A percentile compares a stretch with the other conserved stretches of the same genome.
Evolutionary conservation across 2,888 invertebrate species (phyloP).

Genomic region (Cactoblastis cactorum): DNA sequence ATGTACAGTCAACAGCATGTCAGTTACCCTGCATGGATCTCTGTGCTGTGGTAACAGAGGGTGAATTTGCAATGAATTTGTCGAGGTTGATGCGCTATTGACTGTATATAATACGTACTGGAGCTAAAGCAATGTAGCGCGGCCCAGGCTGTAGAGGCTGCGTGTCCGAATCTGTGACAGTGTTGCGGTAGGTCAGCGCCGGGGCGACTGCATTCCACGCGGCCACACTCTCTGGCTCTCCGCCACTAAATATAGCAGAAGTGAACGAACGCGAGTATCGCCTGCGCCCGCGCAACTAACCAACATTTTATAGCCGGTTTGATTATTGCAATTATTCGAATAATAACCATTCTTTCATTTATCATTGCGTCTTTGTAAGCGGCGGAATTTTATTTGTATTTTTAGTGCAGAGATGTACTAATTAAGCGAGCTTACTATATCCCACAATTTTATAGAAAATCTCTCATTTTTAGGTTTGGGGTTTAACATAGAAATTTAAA

Average conservation of each 20-base stretch:
- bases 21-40: neutral
- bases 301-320: neutral
- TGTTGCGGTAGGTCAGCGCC: conserved; percentile 66
- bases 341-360: neutral
- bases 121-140: neutral
- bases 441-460: no score
- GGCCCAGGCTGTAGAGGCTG: conserved; percentile 36
- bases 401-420: no score
- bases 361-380: neutral
- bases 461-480: no score
- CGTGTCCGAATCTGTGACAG: conserved; percentile 66
- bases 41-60: no score
- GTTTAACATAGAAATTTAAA: no score
- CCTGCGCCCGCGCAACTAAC: conserved; percentile 9
- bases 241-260: conserved; percentile 74
- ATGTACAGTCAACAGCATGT: neutral
- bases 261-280: conserved; percentile 69
- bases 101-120: no score
- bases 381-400: neutral
- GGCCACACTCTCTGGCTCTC: conserved; percentile 40
- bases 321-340: conserved; percentile 1
- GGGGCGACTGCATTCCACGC: conserved; percentile 58
- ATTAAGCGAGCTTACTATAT: no score
- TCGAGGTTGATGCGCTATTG: no score
- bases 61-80: no score